A percentile compares a stretch with the other conserved stretches of the same genome.
Conservation (phyloP, 2,888 invertebrate genomes). For the Sesia apiformis region DNA sequence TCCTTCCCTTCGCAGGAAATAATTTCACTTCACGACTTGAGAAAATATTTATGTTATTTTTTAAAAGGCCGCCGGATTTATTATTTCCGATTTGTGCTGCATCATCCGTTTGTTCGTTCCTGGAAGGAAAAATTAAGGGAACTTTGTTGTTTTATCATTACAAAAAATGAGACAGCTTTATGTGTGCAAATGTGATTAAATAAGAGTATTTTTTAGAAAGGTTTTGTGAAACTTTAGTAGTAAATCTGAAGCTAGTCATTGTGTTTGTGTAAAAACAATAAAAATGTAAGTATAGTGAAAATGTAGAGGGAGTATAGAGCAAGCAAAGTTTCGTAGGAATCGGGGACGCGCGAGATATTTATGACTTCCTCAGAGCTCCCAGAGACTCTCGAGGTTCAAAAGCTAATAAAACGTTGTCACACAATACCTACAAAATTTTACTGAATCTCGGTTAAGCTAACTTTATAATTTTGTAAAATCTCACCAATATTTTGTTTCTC, state of each 20-base stretch:
- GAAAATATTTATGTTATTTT: conserved; percentile 37
- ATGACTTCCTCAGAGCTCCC: conserved; percentile 49
- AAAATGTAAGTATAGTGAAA: background rate
- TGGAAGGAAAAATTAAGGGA: too few relatives aligned
- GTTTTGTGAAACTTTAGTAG: too few relatives aligned
- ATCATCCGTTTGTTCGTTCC: background rate
- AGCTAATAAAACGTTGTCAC: conserved; percentile 56
- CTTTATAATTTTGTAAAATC: background rate
- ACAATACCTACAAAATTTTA: conserved; percentile 18
- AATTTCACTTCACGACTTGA: conserved; percentile 50
- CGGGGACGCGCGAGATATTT: conserved; percentile 55
- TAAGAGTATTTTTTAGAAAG: too few relatives aligned
- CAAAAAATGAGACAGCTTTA: conserved; percentile 7
- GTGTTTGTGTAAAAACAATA: too few relatives aligned
- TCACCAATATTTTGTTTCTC: too few relatives aligned
- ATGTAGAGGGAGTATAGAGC: conserved; percentile 20
- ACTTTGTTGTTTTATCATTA: conserved; percentile 12
- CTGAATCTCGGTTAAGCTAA: conserved; percentile 3
- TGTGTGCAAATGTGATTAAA: too few relatives aligned
- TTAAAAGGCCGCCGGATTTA: conserved; percentile 4
- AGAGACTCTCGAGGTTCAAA: conserved; percentile 47
- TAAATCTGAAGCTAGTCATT: too few relatives aligned
- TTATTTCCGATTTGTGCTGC: background rate
- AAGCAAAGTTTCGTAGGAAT: conserved; percentile 48
- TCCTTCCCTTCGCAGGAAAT: conserved; percentile 52